phyloP scores from a whole-genome alignment of 2,888 invertebrate genomes.

The Xanthia icteritia region DNA sequence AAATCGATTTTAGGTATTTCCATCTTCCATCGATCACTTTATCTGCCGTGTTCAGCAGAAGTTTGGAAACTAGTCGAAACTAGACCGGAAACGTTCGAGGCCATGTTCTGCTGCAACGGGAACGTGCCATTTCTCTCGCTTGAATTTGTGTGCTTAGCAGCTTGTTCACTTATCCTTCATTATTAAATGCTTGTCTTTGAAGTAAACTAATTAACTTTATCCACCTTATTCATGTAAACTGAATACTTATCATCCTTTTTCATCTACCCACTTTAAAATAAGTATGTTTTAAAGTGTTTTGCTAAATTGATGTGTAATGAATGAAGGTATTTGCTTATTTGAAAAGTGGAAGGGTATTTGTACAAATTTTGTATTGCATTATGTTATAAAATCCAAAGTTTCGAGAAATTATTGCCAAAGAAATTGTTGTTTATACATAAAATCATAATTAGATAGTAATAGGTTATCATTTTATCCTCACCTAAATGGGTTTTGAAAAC shows the following conservation, averaged over 20 bases:
- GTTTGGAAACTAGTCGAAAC: conserved; percentile 56
- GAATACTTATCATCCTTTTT: background rate
- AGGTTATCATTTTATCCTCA: background rate
- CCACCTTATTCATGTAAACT: background rate
- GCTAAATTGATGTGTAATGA: background rate
- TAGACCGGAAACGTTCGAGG: conserved; percentile 46
- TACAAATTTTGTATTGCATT: background rate
- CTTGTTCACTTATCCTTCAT: conserved; percentile 19
- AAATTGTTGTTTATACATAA: background rate
- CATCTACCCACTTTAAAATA: background rate
- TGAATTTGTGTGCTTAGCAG: conserved; percentile 3
- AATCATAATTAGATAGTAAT: background rate
- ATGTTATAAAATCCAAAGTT: background rate
- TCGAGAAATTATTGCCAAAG: background rate
- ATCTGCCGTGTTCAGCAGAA: conserved; percentile 30
- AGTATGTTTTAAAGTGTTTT: background rate
- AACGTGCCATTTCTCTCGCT: conserved; percentile 24
- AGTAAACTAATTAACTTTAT: background rate
- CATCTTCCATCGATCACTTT: conserved; percentile 41
- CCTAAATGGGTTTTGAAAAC: background rate
- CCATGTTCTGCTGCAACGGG: conserved; percentile 29
- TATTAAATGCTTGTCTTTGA: background rate
- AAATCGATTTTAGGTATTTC: conserved; percentile 30
- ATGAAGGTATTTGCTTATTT: background rate
- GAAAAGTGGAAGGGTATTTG: background rate